A percentile compares a stretch with the other conserved stretches of the same genome.
Conservation (phyloP, 2,113 vertebrate genomes). For the Carassius carassius region DNA sequence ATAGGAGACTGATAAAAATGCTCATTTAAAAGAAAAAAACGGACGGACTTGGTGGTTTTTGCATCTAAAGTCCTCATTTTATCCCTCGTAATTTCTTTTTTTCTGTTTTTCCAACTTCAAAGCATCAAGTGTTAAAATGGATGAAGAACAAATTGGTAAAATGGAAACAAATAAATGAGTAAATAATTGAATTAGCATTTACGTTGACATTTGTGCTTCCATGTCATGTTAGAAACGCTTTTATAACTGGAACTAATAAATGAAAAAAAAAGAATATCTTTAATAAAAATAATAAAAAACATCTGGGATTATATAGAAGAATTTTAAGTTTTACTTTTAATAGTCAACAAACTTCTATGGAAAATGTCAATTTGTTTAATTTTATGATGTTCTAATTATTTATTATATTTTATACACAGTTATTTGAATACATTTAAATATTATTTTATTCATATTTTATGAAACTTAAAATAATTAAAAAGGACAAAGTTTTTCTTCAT, state of each 20-base stretch:
- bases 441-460: background rate
- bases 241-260: background rate
- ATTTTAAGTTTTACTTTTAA: background rate
- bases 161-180: background rate
- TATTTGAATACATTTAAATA: background rate
- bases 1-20: background rate
- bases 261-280: background rate
- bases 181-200: background rate
- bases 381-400: background rate
- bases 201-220: background rate
- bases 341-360: background rate
- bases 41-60: background rate
- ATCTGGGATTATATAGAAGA: background rate
- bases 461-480: background rate
- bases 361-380: constrained; percentile 3
- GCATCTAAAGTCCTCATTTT: background rate
- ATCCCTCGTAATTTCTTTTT: background rate
- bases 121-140: background rate
- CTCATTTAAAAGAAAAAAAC: no score
- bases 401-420: background rate
- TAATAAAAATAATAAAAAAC: background rate
- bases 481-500: background rate
- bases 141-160: background rate
- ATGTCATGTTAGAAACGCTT: background rate
- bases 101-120: background rate